Percentiles rank a stretch among this genome's conserved stretches.
Conservation (phyloP, 2,113 vertebrate species). For the Trochalopteron elliotii region DNA sequence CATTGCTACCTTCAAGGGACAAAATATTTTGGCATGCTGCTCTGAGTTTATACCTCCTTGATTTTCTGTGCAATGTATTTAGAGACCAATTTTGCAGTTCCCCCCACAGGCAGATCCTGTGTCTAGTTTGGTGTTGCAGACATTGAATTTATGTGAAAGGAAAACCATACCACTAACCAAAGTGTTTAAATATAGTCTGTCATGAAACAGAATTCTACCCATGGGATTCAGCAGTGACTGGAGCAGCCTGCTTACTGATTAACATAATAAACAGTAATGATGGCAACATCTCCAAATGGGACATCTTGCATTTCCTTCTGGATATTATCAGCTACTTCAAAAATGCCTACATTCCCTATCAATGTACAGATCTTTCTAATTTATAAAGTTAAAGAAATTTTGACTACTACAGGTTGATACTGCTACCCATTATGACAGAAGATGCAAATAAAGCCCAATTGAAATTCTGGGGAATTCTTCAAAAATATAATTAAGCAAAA, state of each 20-base stretch:
- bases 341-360: not conserved
- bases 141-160: not conserved
- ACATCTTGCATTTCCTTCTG: not conserved
- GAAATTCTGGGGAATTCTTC: not conserved
- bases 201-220: not conserved
- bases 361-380: not conserved
- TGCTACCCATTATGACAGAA: not conserved
- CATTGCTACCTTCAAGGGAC: conserved; percentile 41
- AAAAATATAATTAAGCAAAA: not conserved
- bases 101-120: not conserved
- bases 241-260: not conserved
- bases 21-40: conserved; percentile 25
- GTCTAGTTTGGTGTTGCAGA: not conserved
- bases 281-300: not conserved
- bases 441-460: not conserved
- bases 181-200: not conserved
- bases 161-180: not conserved
- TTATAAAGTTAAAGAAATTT: not conserved
- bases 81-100: not conserved
- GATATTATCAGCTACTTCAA: not conserved
- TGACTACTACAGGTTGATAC: not conserved
- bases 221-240: not conserved
- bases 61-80: not conserved
- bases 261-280: not conserved
- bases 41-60: not conserved